Base-by-base conservation (phyloP, 2,113 vertebrate genomes). In the Todiramphus saurophagus region DNA sequence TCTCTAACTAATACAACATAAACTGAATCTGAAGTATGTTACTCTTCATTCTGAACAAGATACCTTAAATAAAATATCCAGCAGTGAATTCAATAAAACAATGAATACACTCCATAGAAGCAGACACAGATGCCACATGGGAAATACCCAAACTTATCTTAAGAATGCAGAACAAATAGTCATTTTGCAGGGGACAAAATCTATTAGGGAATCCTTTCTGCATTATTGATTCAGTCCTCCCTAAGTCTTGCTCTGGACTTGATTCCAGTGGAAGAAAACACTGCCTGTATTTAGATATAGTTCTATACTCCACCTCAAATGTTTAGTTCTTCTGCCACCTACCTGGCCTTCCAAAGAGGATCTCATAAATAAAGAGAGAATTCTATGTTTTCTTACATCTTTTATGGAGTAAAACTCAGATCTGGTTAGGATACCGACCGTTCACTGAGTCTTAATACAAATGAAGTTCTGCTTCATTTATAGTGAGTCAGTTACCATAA, bases 271-370 rank as follows among this genome's bases (percentile, higher is more conserved):
- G 56, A 92, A 78, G 19, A 77, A 94, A 92, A 41, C 7, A 7
- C 16, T 78, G 20, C 5, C 53, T 73, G 9, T 44, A 67, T 28
- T 48, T 48, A 79, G 35, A 17, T 48, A 14, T 4, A 66, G 18
- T 11, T 66, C 18, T 50, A 9, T 14, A 48, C 30, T 64, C 10
- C 33, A 51, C 43, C 0, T 0, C 16, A 59, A 13, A 73, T 59
- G 15, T 62, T 76, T 30, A 31, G 11, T 23, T 75, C 25, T 68
- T 90, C 25, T 87, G 41, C 19, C n/a, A 81, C 14, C 24, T 44
- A 39, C 13, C n/a, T 56, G 35, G 33, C 37, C 55, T 83, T 70
- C 27, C 41, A 83, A 25, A 56, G 20, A 89, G 9, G 7, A 87
- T 83, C 25, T 75, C 56, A 46, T 14, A 56, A 77, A 66, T 24